These are phyloP conservation scores for Urechis unicinctus DNA, from an alignment of 2,888 invertebrate genomes.

Conservation along the genomic window DNA sequence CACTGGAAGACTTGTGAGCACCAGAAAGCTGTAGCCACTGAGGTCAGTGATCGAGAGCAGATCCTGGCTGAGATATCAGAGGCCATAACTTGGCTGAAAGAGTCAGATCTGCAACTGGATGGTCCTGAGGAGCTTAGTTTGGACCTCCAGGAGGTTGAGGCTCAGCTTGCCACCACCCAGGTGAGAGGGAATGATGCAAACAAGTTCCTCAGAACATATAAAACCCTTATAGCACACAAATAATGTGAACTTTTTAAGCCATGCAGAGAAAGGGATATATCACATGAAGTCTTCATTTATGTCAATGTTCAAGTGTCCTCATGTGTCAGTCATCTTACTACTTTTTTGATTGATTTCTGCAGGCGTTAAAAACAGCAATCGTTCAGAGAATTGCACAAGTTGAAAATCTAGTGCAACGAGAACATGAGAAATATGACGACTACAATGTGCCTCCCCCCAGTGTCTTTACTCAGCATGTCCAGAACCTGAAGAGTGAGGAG, in stretches of 20 bases:
- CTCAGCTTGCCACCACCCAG: too few species aligned
- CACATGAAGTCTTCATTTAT: too few species aligned
- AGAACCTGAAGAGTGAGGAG: conserved; percentile 25
- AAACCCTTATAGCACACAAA: too few species aligned
- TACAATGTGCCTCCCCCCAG: conserved; percentile 26
- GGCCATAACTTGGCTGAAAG: conserved; percentile 11
- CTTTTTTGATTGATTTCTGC: too few species aligned
- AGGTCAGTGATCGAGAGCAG: conserved; percentile 31
- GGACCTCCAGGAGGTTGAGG: not conserved
- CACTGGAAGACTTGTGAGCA: conserved; percentile 27
- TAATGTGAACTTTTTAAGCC: too few species aligned
- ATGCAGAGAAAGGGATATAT: too few species aligned
- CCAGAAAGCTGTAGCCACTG: conserved; percentile 26
- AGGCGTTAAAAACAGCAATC: not conserved
- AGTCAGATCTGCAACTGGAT: not conserved
- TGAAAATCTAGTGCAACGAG: conserved; percentile 1
- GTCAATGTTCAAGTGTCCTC: too few species aligned
- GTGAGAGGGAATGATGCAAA: too few species aligned
- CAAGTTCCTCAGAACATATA: too few species aligned
- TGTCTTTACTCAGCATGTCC: conserved; percentile 26
- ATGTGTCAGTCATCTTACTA: too few species aligned
- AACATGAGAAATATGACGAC: conserved; percentile 30
- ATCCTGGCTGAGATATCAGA: conserved; percentile 30
- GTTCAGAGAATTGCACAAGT: not conserved
- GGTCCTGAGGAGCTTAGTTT: not conserved